Evolutionary conservation across 1,140 invertebrate genomes (phyloP), one percentile per base, ranked within the genome.

Genomic region (Gonatopus flavifemur): DNA sequence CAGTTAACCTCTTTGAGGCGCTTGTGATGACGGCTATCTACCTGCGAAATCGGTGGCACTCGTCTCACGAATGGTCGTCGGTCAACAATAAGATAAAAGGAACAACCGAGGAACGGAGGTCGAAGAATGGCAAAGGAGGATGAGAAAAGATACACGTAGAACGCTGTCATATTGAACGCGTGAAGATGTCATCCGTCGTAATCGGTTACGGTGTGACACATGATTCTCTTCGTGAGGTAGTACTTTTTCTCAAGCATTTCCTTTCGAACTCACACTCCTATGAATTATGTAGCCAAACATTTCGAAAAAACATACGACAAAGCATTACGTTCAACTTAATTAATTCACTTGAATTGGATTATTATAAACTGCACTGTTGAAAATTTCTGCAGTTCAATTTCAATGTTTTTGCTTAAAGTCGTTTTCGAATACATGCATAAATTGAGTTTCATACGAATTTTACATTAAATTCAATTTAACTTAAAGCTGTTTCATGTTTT

Each of bases 161-260:
- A 28, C 44, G 46, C 50, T 59, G 56, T 59, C 21, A n/a, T n/a
- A n/a, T n/a, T n/a, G n/a, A n/a, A n/a, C 31, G 18, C 1, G 15
- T 60, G 32, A 61, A 57, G 38, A 39, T 38, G 21, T 33, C 49
- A 52, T 64, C 19, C 38, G 59, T 59, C 50, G 53, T 41, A 46
- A 54, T 64, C 47, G 28, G 62, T 59, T 57, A 59, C 60, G 57
- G 44, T 64, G n/a, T n/a, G n/a, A n/a, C n/a, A n/a, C n/a, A n/a
- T n/a, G n/a, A n/a, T 31, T 49, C 31, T 57, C 19, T 25, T 31
- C 33, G 13, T 7, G 12, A 18, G 28, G 44, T 32, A 39, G n/a
- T 20, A 22, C 40, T 20, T 42, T 22, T 16, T 42, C 47, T 28
- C 18, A 41, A 24, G 31, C 53, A 53, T 54, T 47, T 61, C 16